A percentile compares a stretch with the other conserved stretches of the same genome.
phyloP scores from a whole-genome alignment of 2,888 invertebrate species.

The Sialis fuliginosa region DNA sequence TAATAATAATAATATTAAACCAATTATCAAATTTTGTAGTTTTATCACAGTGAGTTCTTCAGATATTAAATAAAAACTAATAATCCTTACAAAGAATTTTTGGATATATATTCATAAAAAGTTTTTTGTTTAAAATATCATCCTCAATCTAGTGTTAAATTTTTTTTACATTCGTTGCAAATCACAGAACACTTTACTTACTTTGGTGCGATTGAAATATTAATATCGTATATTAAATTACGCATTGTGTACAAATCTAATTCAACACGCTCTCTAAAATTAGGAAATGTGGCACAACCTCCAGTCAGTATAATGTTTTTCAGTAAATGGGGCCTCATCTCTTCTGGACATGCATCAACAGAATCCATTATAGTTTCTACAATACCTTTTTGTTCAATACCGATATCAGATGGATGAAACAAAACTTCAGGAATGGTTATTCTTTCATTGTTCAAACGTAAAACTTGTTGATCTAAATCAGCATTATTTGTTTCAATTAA shows the following conservation, averaged over 20 bases:
- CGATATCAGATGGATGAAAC: conserved; percentile 89
- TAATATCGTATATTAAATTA: conserved; percentile 59
- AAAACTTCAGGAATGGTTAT: conserved; percentile 89
- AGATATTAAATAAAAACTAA: too few species aligned
- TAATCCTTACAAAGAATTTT: too few species aligned
- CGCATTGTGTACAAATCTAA: conserved; percentile 63
- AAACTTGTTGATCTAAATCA: conserved; percentile 50
- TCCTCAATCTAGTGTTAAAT: too few species aligned
- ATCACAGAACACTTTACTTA: too few species aligned
- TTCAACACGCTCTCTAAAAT: conserved; percentile 62
- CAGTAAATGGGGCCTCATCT: conserved; percentile 57
- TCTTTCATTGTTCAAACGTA: conserved; percentile 81
- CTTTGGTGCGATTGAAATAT: conserved; percentile 47
- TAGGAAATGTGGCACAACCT: conserved; percentile 60
- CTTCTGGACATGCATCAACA: conserved; percentile 54
- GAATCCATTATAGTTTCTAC: conserved; percentile 71
- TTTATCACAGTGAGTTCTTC: too few species aligned
- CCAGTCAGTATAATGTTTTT: conserved; percentile 77
- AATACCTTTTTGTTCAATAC: conserved; percentile 81
- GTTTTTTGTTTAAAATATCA: too few species aligned
- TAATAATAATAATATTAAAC: too few species aligned
- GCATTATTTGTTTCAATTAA: conserved; percentile 24
- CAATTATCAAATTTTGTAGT: too few species aligned
- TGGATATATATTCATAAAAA: too few species aligned
- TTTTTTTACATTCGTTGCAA: too few species aligned